These are phyloP conservation scores for Poeciliopsis paucimaculata DNA, from an alignment of 2,797 vertebrate species.

Conservation along the genomic window DNA sequence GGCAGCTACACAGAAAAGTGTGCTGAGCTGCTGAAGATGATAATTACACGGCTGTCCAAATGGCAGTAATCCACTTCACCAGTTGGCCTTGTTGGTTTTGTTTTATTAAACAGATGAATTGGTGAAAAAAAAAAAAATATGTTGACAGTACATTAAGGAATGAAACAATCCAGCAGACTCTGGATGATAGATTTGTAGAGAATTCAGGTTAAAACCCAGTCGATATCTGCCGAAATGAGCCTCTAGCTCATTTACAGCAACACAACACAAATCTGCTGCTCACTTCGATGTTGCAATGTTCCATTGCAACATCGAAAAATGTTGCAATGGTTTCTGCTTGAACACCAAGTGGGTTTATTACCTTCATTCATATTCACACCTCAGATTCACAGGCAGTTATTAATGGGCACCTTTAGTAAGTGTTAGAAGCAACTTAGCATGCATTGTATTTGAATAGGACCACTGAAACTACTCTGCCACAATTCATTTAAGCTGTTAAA, in stretches of 20 bases:
- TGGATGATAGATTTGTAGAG: neutral
- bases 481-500: slow-evolving; percentile 55
- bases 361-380: slow-evolving; percentile 26
- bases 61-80: slow-evolving; percentile 68
- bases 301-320: slow-evolving; percentile 42
- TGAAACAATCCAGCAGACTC: slow-evolving; percentile 8
- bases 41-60: slow-evolving; percentile 77
- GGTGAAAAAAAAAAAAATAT: neutral
- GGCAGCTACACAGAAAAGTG: slow-evolving; percentile 41
- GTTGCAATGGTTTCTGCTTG: neutral
- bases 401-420: slow-evolving; percentile 19
- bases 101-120: slow-evolving; percentile 1
- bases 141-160: slow-evolving; percentile 16
- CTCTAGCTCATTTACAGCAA: slow-evolving; percentile 35
- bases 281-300: too few species aligned
- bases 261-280: slow-evolving; percentile 31
- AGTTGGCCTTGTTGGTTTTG: slow-evolving; percentile 23
- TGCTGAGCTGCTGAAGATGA: slow-evolving; percentile 71
- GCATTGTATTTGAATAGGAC: slow-evolving; percentile 5
- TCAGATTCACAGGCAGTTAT: slow-evolving; percentile 29
- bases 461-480: slow-evolving; percentile 26
- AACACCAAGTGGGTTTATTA: neutral
- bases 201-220: slow-evolving; percentile 15
- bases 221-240: slow-evolving; percentile 41
- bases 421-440: neutral